These are phyloP conservation scores for Nothocercus julius DNA, from an alignment of 2,113 vertebrate species.

Conservation along the genomic window DNA sequence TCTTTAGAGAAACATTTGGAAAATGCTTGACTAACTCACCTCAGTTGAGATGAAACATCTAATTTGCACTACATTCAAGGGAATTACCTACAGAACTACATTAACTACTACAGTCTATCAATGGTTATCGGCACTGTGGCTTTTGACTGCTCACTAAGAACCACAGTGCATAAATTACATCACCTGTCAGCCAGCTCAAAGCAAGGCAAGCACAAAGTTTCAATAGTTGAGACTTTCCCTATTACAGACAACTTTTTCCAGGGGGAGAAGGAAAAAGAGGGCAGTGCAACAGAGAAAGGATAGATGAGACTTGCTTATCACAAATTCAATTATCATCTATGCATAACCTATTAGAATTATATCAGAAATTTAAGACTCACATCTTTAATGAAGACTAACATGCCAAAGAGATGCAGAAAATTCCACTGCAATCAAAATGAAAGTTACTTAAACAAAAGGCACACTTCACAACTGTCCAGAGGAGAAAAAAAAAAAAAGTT, in stretches of 20 bases:
- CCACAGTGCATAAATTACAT: constrained; percentile 58
- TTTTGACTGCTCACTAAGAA: constrained; percentile 62
- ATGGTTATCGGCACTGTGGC: constrained; percentile 56
- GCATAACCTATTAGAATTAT: not conserved
- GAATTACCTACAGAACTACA: constrained; percentile 47
- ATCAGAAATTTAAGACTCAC: not conserved
- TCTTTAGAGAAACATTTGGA: constrained; percentile 35
- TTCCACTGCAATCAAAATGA: not conserved
- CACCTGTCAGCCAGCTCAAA: constrained; percentile 59
- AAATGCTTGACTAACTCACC: constrained; percentile 45
- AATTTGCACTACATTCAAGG: constrained; percentile 39
- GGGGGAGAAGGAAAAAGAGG: not conserved
- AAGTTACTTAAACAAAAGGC: not conserved
- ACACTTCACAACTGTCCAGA: not conserved
- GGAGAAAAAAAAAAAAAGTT: not conserved
- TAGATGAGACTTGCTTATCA: not conserved
- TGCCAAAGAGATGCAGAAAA: not conserved
- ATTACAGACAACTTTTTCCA: not conserved
- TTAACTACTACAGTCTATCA: constrained; percentile 61
- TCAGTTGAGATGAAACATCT: constrained; percentile 49
- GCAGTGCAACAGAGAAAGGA: not conserved
- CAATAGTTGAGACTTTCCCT: not conserved
- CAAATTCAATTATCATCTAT: not conserved
- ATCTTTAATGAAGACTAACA: not conserved
- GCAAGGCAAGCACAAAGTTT: constrained; percentile 41